phyloP scores from a whole-genome alignment of 2,888 invertebrate genomes.

The Elegia similella region DNA sequence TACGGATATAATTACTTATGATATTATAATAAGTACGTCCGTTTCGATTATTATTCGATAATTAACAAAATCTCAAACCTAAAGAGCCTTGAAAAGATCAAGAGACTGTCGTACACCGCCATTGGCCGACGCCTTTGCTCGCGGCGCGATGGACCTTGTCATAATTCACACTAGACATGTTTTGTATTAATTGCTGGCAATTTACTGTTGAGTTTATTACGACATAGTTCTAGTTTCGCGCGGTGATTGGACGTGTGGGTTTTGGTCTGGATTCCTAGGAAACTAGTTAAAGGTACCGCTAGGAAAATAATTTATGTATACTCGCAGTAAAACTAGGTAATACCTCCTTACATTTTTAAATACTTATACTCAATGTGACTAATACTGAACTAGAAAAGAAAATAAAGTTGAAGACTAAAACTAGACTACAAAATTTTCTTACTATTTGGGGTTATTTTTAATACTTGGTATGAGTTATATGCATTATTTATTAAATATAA shows the following conservation, averaged over 20 bases:
- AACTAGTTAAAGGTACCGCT: slow-evolving; percentile 11
- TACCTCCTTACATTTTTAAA: not conserved
- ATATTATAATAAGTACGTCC: no score
- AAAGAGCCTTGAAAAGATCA: not conserved
- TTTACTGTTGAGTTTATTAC: slow-evolving; percentile 3
- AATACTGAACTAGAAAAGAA: no score
- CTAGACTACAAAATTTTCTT: no score
- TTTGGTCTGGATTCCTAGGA: slow-evolving; percentile 10
- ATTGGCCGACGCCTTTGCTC: not conserved
- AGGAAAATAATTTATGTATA: not conserved
- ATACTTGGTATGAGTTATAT: no score
- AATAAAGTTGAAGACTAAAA: no score
- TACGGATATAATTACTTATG: no score
- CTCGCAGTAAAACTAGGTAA: not conserved
- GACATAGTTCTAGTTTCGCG: slow-evolving; percentile 3
- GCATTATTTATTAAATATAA: no score
- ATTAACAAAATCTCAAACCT: no score
- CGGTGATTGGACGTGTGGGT: slow-evolving; percentile 10
- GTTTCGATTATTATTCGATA: no score
- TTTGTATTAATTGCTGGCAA: not conserved
- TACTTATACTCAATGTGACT: not conserved
- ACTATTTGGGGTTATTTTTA: no score
- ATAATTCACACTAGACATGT: slow-evolving; percentile 13
- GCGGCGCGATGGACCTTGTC: slow-evolving; percentile 9
- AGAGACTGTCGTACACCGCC: slow-evolving; percentile 2